Evolutionary conservation across 30 jellyfish, hydroid and myxozoan species (phyloP), one percentile per base, ranked within the genome.

Genomic region (Pelagia noctiluca): DNA sequence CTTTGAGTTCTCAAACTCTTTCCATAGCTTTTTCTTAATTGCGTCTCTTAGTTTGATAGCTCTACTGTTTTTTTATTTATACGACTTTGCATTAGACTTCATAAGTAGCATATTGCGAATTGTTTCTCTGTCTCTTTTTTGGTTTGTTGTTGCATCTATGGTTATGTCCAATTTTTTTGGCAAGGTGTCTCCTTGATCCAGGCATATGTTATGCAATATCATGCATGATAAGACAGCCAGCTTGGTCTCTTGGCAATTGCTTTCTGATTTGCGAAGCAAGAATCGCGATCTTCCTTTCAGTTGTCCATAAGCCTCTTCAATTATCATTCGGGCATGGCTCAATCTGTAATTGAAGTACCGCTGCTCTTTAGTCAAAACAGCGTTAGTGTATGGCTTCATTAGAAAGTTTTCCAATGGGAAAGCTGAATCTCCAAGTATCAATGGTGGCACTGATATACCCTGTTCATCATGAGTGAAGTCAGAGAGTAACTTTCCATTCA

Each of bases 281-380:
- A 87, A 26, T 18, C 91, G 28, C 92, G 88, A 87, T 33, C 96
- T 50, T 8, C 96, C 82, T 53, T 76, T 75, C 72, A 85, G 28
- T 36, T 71, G 82, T 0, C 94, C 94, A 84, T 3, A 84, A 0
- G 82, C 90, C 29, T 82, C 96, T 69, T 87, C 92, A 37, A 37
- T 62, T 3, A 87, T 92, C 96, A 87, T 87, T 1, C 91, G 1
- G 10, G 88, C 86, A 25, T 92, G 82, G 74, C 87, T 76, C 24
- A 87, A 34, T 12, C 91, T 31, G 72, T 83, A 70, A 37, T 83
- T 83, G 93, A 83, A 83, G 38, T 83, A 70, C 21, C 79, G 30
- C 57, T 81, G 86, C 37, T 31, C 35, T 26, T 29, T 33, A 1
- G 31, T 26, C 25, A n/a, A n/a, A n/a, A n/a, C n/a, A n/a, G n/a